Base-by-base conservation (phyloP, 2,113 vertebrate genomes). In the Callipepla californica region DNA sequence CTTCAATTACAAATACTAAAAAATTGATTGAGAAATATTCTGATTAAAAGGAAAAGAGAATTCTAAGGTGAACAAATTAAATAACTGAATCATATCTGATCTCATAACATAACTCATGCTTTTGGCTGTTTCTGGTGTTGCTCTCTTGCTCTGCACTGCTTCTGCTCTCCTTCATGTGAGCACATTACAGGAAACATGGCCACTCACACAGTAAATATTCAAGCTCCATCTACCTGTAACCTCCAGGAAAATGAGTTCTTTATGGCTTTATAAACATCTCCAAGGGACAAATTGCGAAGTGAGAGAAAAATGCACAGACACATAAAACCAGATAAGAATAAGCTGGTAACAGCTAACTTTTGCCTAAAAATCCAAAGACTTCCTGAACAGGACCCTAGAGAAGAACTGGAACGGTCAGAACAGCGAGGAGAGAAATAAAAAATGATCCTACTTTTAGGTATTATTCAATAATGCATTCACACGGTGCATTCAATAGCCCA, bases 71-170 rank as follows among this genome's bases (percentile, higher is more conserved):
- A 21, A 23, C 10, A 55, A 62, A 63, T 44, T 8, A 69, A 19
- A 40, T 19, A 51, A 47, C 17, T 47, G 23, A 22, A 12, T 70
- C 38, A 40, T 5, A 66, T 30, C 18, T 90, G 34, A 20, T 68
- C 7, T 63, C 25, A 10, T 48, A 45, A 15, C 23, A 47, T 14
- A 32, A 6, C 12, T 28, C 34, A 10, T 38, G 32, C 11, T 6
- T 2, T 28, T 63, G 15, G 2, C 15, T 58, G 25, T 38, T 81
- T 12, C 11, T 53, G 40, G 19, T n/a, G 15, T 58, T 11, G 40
- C 5, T 5, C 10, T 10, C 11, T 23, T 48, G 22, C 9, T 44
- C n/a, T 40, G 21, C 0, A 0, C 14, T 38, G 13, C 42, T 45
- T 61, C 63, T n/a, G 23, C 5, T 79, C 11, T 79, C 7, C 1